These are phyloP conservation scores for Hirundichthys speculiger DNA, from an alignment of 2,113 vertebrate species.

Conservation along the genomic window DNA sequence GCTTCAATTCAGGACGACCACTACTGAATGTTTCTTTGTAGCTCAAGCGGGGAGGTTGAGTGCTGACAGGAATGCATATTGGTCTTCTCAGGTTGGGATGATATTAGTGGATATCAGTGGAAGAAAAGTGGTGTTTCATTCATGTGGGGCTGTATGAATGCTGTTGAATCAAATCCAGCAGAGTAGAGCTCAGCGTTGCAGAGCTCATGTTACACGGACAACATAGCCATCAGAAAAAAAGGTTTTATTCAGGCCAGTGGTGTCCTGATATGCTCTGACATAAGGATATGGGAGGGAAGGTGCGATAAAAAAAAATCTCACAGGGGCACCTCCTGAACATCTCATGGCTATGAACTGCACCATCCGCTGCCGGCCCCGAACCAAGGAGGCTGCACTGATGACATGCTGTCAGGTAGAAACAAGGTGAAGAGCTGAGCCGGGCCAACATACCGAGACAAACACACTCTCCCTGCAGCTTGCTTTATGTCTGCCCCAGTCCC, in stretches of 20 bases:
- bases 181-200: slow-evolving; percentile 40
- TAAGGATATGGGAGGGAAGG: slow-evolving; percentile 34
- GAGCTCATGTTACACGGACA: slow-evolving; percentile 43
- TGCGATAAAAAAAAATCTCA: slow-evolving; percentile 40
- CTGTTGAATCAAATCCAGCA: slow-evolving; percentile 43
- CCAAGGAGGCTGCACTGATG: slow-evolving; percentile 39
- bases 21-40: slow-evolving; percentile 60
- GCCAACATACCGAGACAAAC: slow-evolving; percentile 44
- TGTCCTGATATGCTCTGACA: slow-evolving; percentile 38
- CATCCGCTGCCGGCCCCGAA: slow-evolving; percentile 41
- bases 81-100: slow-evolving; percentile 46
- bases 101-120: slow-evolving; percentile 35
- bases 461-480: slow-evolving; percentile 12
- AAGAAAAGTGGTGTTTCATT: slow-evolving; percentile 28
- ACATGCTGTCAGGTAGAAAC: slow-evolving; percentile 41
- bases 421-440: slow-evolving; percentile 15
- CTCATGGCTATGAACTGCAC: slow-evolving; percentile 41
- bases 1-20: no score
- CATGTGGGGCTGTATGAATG: slow-evolving; percentile 54
- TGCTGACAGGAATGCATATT: slow-evolving; percentile 54
- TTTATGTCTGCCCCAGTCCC: neutral
- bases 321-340: slow-evolving; percentile 50
- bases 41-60: slow-evolving; percentile 54
- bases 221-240: slow-evolving; percentile 40
- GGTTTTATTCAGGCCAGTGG: slow-evolving; percentile 20